Evolutionary conservation across 2,888 invertebrate genomes (phyloP).

Genomic region (Margaritifera margaritifera): DNA sequence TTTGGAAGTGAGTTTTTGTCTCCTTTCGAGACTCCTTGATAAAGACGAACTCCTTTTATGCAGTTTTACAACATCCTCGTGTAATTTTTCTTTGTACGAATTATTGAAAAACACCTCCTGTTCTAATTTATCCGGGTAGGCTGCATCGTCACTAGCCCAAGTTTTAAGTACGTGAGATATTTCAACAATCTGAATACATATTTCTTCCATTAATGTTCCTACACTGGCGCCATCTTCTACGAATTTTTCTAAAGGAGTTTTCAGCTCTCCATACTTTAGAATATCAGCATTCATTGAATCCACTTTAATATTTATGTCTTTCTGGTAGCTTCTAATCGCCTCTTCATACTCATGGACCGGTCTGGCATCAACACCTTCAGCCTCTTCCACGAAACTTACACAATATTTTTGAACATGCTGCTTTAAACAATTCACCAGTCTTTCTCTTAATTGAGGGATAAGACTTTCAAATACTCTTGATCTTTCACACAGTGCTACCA

Average conservation of each 20-base stretch:
- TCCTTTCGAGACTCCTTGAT: constrained; percentile 40
- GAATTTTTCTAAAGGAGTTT: constrained; percentile 49
- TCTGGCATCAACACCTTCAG: constrained; percentile 46
- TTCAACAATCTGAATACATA: constrained; percentile 53
- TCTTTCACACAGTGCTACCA: constrained; percentile 48
- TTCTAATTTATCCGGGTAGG: constrained; percentile 53
- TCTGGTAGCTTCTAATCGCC: constrained; percentile 38
- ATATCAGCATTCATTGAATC: constrained; percentile 48
- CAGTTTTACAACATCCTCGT: constrained; percentile 43
- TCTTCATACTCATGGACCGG: constrained; percentile 51
- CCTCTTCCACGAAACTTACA: constrained; percentile 54
- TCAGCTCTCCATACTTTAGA: constrained; percentile 49
- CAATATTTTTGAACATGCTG: constrained; percentile 56
- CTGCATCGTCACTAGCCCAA: constrained; percentile 54
- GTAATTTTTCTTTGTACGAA: constrained; percentile 49
- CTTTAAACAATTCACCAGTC: constrained; percentile 43
- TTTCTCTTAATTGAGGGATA: constrained; percentile 45
- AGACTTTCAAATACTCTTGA: constrained; percentile 50
- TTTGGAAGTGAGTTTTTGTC: constrained; percentile 32
- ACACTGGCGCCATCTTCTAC: constrained; percentile 44
- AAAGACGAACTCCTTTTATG: constrained; percentile 30
- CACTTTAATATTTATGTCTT: constrained; percentile 47
- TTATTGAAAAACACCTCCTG: constrained; percentile 53
- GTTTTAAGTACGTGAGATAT: constrained; percentile 49
- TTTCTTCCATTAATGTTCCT: constrained; percentile 47